Percentiles rank a stretch among this genome's conserved stretches.
These are phyloP conservation scores for Volucella inanis DNA, from an alignment of 2,888 invertebrate genomes.

Conservation along the genomic window DNA sequence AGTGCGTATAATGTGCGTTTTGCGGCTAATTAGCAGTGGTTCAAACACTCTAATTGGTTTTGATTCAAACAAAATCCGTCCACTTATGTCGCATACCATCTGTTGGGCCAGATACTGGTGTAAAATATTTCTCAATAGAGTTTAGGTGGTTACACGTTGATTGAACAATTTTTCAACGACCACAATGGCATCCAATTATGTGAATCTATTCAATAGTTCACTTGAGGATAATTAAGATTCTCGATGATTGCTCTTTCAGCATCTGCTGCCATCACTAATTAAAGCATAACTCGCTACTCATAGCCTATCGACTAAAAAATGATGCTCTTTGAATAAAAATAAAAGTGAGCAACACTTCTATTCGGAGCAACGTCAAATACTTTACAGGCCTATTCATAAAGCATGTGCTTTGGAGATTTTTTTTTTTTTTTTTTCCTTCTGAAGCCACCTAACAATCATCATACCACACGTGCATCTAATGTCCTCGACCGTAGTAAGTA, in stretches of 20 bases:
- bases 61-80: no score
- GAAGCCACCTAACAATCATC: slow-evolving; percentile 37
- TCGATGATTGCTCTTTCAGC: slow-evolving; percentile 29
- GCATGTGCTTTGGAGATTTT: background rate
- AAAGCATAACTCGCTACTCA: slow-evolving; percentile 47
- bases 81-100: no score
- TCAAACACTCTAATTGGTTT: no score
- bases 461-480: slow-evolving; percentile 71
- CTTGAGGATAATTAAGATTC: slow-evolving; percentile 43
- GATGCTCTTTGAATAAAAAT: slow-evolving; percentile 56
- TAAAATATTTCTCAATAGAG: no score
- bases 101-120: no score
- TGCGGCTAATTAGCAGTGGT: no score
- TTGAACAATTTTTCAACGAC: background rate
- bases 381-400: slow-evolving; percentile 9
- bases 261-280: slow-evolving; percentile 53
- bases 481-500: slow-evolving; percentile 46
- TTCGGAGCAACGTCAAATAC: slow-evolving; percentile 41
- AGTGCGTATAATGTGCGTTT: no score
- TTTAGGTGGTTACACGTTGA: background rate
- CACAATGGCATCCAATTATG: slow-evolving; percentile 60
- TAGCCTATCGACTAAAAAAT: slow-evolving; percentile 45
- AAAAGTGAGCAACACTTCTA: slow-evolving; percentile 64
- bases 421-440: slow-evolving; percentile 20
- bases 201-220: slow-evolving; percentile 44